These are phyloP conservation scores for Mus spicilegus DNA, from an alignment of 2,113 vertebrate genomes.

Conservation along the genomic window DNA sequence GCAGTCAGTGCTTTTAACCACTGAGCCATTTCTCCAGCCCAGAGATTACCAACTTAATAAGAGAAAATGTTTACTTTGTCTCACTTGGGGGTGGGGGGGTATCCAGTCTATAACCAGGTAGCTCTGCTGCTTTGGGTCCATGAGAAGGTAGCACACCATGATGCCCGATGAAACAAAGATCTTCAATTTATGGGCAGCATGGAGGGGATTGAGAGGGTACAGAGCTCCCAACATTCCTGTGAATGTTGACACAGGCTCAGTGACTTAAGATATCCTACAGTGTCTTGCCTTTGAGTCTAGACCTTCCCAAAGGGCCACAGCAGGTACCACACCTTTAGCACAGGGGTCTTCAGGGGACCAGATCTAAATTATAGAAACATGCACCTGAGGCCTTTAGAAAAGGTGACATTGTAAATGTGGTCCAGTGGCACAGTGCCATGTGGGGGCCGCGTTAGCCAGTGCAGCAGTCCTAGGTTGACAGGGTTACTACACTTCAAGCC, in stretches of 20 bases:
- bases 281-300: not conserved
- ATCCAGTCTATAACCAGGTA: not conserved
- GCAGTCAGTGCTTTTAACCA: no score
- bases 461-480: not conserved
- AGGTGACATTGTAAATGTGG: fast-evolving
- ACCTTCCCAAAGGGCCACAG: not conserved
- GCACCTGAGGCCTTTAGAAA: not conserved
- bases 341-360: not conserved
- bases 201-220: not conserved
- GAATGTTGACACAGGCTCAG: no score
- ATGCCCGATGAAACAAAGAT: not conserved
- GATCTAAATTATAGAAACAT: not conserved
- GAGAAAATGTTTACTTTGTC: not conserved
- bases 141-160: not conserved
- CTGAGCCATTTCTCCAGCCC: no score
- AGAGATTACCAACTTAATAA: not conserved
- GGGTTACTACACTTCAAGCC: not conserved
- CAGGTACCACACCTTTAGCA: not conserved
- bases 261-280: not conserved
- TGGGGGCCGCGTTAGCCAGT: not conserved
- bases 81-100: not conserved
- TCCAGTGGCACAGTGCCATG: no score
- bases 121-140: not conserved
- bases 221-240: not conserved
- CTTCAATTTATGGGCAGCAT: not conserved